Base-by-base conservation (phyloP, 2,888 invertebrate genomes). In the Blastobasis adustella region DNA sequence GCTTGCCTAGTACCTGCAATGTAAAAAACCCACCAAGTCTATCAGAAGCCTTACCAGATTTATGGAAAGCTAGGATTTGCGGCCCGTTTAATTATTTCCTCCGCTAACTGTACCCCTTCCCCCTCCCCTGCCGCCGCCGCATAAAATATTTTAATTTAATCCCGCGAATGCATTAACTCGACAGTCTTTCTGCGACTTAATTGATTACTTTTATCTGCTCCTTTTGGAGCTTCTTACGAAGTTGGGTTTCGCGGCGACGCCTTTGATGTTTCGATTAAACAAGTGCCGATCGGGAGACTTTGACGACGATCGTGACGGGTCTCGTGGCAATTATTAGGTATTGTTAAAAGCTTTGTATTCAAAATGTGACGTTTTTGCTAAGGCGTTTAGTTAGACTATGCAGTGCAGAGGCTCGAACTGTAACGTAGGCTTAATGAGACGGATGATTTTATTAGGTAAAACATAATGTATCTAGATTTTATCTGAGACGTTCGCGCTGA, bases 121-220 rank as follows among this genome's bases (percentile, higher is more conserved):
- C 23, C 23, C 23, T 2, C 23, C 23, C n/a, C n/a, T n/a, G 23
- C 23, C 23, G 23, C 55, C 57, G 60, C 59, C 65, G 71, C 68
- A 66, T 76, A 66, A 70, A 73, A 77, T 74, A 72, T 73, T 76
- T 65, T 70, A 76, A 75, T 73, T 69, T 71, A 70, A 73, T 70
- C 66, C 66, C 57, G 57, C 58, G 66, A 67, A 71, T 73, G 70
- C 66, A 69, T 69, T 65, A 65, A 62, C 59, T 63, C 60, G 53
- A 37, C 46, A 36, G 41, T 55, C 51, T 53, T 50, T 52, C 39
- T 10, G n/a, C 10, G 10, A 46, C 47, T 51, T 49, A 49, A 49
- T 54, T 51, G 51, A 50, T 51, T 49, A 52, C 47, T 52, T 46
- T 45, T 49, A 49, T 52, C 52, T 52, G 51, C 6, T 51, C 49